phyloP scores from a whole-genome alignment of 2,797 vertebrate genomes.

The Enteromius treurensis region DNA sequence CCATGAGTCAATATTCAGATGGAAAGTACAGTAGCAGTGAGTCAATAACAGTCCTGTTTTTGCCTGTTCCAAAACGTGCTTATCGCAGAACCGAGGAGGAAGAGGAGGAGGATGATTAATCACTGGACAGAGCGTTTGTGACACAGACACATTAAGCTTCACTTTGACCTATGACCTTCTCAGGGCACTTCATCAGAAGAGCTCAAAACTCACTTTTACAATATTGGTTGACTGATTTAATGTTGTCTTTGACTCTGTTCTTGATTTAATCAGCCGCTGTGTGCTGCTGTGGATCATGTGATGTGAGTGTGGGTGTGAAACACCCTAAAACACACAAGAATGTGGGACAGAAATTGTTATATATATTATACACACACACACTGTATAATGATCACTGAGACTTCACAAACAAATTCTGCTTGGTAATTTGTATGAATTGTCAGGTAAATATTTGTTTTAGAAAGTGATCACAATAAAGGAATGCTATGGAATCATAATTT shows the following conservation, averaged over 20 bases:
- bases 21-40: constrained; percentile 36
- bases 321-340: neutral
- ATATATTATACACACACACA: no score
- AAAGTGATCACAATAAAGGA: neutral
- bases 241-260: neutral
- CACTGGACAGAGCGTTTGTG: neutral
- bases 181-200: neutral
- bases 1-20: constrained; percentile 26
- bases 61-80: neutral
- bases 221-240: neutral
- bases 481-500: neutral
- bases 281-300: constrained; percentile 45
- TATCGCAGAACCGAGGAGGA: neutral
- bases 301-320: constrained; percentile 35
- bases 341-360: neutral
- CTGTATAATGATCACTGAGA: neutral
- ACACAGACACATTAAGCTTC: neutral
- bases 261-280: constrained; percentile 57
- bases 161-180: neutral
- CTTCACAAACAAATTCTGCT: neutral
- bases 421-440: neutral
- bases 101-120: neutral
- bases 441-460: neutral
- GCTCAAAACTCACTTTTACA: neutral
- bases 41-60: constrained; percentile 10